Conservation (phyloP, 2,888 invertebrate species). For the Agapostemon virescens region DNA sequence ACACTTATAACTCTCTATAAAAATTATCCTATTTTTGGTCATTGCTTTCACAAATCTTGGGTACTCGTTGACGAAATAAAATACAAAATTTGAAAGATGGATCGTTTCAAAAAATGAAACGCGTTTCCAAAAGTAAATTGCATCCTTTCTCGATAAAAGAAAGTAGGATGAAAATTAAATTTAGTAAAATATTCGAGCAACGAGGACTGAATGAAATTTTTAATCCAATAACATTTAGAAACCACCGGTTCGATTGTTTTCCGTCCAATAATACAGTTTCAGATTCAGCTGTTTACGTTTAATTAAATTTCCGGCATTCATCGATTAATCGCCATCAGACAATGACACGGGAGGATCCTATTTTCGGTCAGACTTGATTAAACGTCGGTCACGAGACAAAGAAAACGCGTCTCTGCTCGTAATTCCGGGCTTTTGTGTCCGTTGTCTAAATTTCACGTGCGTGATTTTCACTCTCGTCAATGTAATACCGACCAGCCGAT, state of each 20-base stretch:
- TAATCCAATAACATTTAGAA: background rate
- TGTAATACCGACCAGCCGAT: constrained; percentile 47
- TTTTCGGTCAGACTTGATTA: constrained; percentile 48
- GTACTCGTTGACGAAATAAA: too few relatives aligned
- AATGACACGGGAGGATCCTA: constrained; percentile 38
- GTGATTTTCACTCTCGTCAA: constrained; percentile 45
- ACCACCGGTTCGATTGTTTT: background rate
- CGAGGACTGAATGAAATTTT: background rate
- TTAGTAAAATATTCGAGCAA: background rate
- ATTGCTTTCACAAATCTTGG: too few relatives aligned
- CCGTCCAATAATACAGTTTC: background rate
- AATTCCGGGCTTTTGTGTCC: constrained; percentile 15
- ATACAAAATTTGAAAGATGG: too few relatives aligned
- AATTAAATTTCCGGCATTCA: constrained; percentile 46
- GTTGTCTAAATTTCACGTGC: constrained; percentile 39
- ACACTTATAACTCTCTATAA: too few relatives aligned
- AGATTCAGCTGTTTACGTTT: constrained; percentile 19
- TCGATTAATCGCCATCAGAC: constrained; percentile 46
- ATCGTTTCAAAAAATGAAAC: too few relatives aligned
- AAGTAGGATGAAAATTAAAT: too few relatives aligned
- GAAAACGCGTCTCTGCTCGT: constrained; percentile 34
- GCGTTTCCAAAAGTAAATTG: too few relatives aligned
- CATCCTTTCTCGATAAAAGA: too few relatives aligned
- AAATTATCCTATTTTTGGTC: too few relatives aligned
- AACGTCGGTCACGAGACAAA: constrained; percentile 24